A percentile compares a stretch with the other conserved stretches of the same genome.
Conservation (phyloP, 2,888 invertebrate species). For the Drosophila putrida region DNA sequence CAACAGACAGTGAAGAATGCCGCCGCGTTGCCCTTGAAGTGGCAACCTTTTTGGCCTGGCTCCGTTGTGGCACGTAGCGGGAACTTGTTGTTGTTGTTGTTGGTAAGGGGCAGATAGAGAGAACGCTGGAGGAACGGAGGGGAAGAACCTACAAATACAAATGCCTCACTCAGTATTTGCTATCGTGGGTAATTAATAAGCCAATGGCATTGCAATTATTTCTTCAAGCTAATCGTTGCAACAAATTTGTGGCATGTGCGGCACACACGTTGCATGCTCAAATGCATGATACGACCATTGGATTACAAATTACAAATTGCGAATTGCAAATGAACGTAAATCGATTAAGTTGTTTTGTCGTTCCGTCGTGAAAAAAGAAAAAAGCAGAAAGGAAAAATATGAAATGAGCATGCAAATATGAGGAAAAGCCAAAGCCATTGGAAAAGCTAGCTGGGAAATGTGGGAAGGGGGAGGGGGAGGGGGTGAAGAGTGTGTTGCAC, state of each 20-base stretch:
- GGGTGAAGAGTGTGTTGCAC: slow-evolving; percentile 50
- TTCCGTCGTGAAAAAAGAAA: neutral
- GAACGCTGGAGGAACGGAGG: neutral
- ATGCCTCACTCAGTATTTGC: slow-evolving; percentile 67
- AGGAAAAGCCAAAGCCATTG: slow-evolving; percentile 1
- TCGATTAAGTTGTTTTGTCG: slow-evolving; percentile 74
- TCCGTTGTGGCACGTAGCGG: neutral
- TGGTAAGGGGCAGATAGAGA: neutral
- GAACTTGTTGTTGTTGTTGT: neutral
- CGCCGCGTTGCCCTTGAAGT: slow-evolving; percentile 36
- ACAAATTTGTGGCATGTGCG: slow-evolving; percentile 74
- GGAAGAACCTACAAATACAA: slow-evolving; percentile 29
- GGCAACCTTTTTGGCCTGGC: slow-evolving; percentile 14
- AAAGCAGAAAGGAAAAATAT: slow-evolving; percentile 50
- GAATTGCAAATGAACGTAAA: slow-evolving; percentile 74
- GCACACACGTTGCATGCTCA: slow-evolving; percentile 35
- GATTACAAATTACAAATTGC: slow-evolving; percentile 67
- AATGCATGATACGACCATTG: slow-evolving; percentile 40
- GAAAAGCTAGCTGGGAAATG: neutral
- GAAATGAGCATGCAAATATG: slow-evolving; percentile 75
- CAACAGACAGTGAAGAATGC: slow-evolving; percentile 64
- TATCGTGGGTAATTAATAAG: slow-evolving; percentile 77
- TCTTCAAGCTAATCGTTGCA: slow-evolving; percentile 69
- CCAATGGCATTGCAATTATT: slow-evolving; percentile 65
- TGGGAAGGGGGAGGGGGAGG: neutral